A percentile compares a stretch with the other conserved stretches of the same genome.
phyloP scores from a whole-genome alignment of 2,797 vertebrate species.

The Pterois miles region DNA sequence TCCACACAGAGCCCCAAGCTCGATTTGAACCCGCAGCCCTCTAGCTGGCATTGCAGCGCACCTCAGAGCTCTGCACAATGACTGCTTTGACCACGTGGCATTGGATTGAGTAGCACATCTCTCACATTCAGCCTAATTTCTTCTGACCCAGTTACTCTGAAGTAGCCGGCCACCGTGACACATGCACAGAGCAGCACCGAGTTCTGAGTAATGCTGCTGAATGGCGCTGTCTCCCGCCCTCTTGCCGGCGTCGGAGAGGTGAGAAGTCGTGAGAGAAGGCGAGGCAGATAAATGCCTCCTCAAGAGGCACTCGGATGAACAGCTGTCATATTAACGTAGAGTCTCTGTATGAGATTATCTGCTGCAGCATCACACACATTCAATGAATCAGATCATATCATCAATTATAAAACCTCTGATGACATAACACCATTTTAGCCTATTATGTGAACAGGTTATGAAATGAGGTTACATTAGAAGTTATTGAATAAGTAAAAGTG shows the following conservation, averaged over 20 bases:
- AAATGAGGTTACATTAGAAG: neutral
- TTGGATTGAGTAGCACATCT: conserved; percentile 14
- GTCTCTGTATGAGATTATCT: neutral
- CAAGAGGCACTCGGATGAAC: conserved; percentile 6
- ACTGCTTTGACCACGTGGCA: neutral
- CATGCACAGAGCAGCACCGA: neutral
- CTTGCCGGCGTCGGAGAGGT: neutral
- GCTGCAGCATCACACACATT: neutral
- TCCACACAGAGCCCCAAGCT: too few relatives aligned
- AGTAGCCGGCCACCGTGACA: conserved; percentile 4
- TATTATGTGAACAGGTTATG: neutral
- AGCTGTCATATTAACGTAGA: conserved; percentile 14
- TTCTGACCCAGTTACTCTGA: conserved; percentile 54
- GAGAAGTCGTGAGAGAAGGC: neutral
- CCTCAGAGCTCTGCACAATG: neutral
- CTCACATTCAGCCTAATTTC: conserved; percentile 35
- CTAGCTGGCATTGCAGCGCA: too few relatives aligned
- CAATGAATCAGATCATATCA: neutral
- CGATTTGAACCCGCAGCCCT: too few relatives aligned
- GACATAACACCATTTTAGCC: neutral
- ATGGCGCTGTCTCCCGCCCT: neutral
- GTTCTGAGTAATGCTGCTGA: neutral
- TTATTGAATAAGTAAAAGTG: neutral
- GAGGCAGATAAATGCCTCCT: neutral
- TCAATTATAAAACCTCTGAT: neutral